Percentiles rank a stretch among this genome's conserved stretches.
Evolutionary conservation across 2,113 vertebrate species (phyloP).

Genomic region (Piprites chloris): DNA sequence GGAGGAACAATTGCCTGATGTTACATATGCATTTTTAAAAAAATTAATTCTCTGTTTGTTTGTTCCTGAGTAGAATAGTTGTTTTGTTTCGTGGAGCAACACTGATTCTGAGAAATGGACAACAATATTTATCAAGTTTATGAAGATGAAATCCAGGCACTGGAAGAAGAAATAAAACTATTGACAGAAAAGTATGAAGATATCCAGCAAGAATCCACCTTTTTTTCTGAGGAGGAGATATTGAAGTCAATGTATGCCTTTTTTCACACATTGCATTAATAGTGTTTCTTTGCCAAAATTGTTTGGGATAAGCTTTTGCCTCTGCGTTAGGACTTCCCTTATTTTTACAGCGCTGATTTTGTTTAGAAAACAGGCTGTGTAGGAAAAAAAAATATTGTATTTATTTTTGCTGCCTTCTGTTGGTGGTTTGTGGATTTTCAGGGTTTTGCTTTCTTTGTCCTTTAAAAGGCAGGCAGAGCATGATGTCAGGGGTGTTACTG

Average conservation of each 20-base stretch:
- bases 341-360: neutral
- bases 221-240: slow-evolving; percentile 56
- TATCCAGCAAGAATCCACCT: neutral
- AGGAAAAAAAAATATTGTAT: neutral
- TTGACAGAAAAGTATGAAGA: slow-evolving; percentile 63
- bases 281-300: neutral
- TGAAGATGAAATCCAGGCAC: slow-evolving; percentile 71
- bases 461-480: neutral
- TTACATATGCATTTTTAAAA: neutral
- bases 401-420: neutral
- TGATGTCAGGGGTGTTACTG: neutral
- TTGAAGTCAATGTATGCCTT: slow-evolving; percentile 62
- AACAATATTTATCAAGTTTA: neutral
- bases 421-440: neutral
- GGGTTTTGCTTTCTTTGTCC: neutral
- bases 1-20: neutral
- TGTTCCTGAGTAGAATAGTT: neutral
- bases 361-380: neutral
- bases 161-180: slow-evolving; percentile 76
- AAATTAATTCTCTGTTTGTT: neutral
- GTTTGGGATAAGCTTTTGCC: neutral
- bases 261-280: neutral
- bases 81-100: neutral
- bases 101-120: slow-evolving; percentile 18
- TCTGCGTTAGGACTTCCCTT: neutral